A percentile compares a stretch with the other conserved stretches of the same genome.
Evolutionary conservation across 2,113 vertebrate species (phyloP).

Genomic region (Pteruthius melanotis): DNA sequence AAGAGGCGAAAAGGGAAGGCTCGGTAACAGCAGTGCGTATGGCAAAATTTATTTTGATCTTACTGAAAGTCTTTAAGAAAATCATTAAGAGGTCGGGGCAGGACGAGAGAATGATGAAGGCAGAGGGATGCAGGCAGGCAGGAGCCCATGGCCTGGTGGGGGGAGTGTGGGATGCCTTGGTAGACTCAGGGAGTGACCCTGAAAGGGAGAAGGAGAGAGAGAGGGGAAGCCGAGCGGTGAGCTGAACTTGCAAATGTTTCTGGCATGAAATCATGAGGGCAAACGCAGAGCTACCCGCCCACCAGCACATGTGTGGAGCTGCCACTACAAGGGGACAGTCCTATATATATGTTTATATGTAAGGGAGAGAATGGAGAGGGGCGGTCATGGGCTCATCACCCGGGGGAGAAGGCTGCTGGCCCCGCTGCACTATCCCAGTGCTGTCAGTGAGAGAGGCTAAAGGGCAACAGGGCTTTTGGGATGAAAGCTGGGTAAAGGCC

Average conservation of each 20-base stretch:
- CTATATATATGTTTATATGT: not conserved
- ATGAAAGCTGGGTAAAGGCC: not conserved
- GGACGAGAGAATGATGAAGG: not conserved
- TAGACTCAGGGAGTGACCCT: not conserved
- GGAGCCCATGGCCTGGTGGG: not conserved
- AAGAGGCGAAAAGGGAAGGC: not conserved
- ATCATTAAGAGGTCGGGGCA: not conserved
- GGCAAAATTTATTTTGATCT: not conserved
- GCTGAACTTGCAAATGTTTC: constrained; percentile 53
- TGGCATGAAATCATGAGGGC: constrained; percentile 59
- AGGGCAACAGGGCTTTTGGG: not conserved
- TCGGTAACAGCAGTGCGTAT: not conserved
- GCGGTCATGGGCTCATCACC: not conserved
- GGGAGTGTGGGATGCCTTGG: not conserved
- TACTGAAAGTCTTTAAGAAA: not conserved
- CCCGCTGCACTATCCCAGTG: not conserved
- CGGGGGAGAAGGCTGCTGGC: not conserved
- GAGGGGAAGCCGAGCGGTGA: not conserved
- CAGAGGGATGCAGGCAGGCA: not conserved
- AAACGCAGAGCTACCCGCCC: constrained; percentile 29
- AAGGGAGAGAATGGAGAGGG: not conserved
- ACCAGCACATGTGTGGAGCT: not conserved
- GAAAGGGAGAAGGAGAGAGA: not conserved
- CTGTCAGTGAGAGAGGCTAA: not conserved
- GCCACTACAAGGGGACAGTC: not conserved